Base-by-base conservation (phyloP, 2,888 invertebrate genomes). In the Clunio marinus region DNA sequence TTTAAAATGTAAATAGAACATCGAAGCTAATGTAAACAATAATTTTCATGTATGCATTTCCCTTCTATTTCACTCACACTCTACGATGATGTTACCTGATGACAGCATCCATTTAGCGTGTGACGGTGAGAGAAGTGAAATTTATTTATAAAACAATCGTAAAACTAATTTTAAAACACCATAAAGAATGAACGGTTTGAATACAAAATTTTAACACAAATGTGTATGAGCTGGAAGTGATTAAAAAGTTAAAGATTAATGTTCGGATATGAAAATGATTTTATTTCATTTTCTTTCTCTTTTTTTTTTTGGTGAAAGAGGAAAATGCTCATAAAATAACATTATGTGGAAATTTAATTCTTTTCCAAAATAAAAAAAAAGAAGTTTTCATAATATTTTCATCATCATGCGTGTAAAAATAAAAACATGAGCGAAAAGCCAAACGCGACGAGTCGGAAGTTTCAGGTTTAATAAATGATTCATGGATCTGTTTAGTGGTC, bases 91-190 rank as follows among this genome's bases (percentile, higher is more conserved):
- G 63, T 45, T 63, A 63, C 63, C 63, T 63, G 63, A 63, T 63
- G 63, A 63, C 63, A 63, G 63, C 63, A 46, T 63, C 63, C 63
- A 63, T 63, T 63, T 63, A 63, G 63, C 63, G 63, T 46, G 41
- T 28, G 63, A 25, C 27, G 63, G 63, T 37, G 41, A 63, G 27
- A 27, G 27, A 17, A 51, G 20, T 51, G 8, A 45, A 45, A 45
- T 45, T 63, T 63, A 63, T 63, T 60, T 60, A 60, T 60, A 60
- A 46, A 63, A 63, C 63, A 63, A 62, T 46, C 63, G 27, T 63
- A 63, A 63, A 45, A 63, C 63, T 63, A 63, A 63, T 63, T 63
- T 63, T 46, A 46, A 63, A 60, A 46, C 35, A 17, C 63, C 22
- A 63, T 63, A 60, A 35, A 60, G 25, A 24, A 57, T 51, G 35